These are phyloP conservation scores for Micropoecilia bifurca DNA, from an alignment of 2,797 vertebrate species.

Conservation along the genomic window DNA sequence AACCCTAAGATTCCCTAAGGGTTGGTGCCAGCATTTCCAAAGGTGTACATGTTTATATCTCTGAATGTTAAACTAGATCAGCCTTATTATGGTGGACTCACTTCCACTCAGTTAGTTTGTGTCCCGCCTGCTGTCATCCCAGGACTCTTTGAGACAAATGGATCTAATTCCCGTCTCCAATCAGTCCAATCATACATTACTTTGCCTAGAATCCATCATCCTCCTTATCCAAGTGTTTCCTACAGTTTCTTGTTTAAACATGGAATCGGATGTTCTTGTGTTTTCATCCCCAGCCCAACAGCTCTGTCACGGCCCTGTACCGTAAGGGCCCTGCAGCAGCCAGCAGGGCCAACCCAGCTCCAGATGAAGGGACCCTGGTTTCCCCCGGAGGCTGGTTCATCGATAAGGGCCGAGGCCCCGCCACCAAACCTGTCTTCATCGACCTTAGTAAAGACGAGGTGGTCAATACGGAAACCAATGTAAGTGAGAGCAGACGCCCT, in stretches of 20 bases:
- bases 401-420: conserved; percentile 78
- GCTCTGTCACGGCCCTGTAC: conserved; percentile 90
- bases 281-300: conserved; percentile 82
- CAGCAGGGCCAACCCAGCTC: conserved; percentile 9
- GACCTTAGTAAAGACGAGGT: conserved; percentile 86
- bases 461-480: conserved; percentile 48
- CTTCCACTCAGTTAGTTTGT: neutral
- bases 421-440: conserved; percentile 75
- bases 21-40: neutral
- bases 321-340: conserved; percentile 78
- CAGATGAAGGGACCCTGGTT: conserved; percentile 32
- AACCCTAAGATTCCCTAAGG: neutral
- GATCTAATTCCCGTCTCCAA: neutral
- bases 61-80: neutral
- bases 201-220: neutral
- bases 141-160: neutral
- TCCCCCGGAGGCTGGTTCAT: conserved; percentile 89
- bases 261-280: neutral
- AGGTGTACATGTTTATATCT: neutral
- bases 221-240: neutral
- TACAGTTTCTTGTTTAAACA: neutral
- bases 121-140: neutral
- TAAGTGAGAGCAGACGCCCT: conserved; percentile 15
- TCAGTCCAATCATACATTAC: neutral
- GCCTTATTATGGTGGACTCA: neutral